Base-by-base conservation (phyloP, 2,888 invertebrate genomes). In the Melinaea marsaeus region DNA sequence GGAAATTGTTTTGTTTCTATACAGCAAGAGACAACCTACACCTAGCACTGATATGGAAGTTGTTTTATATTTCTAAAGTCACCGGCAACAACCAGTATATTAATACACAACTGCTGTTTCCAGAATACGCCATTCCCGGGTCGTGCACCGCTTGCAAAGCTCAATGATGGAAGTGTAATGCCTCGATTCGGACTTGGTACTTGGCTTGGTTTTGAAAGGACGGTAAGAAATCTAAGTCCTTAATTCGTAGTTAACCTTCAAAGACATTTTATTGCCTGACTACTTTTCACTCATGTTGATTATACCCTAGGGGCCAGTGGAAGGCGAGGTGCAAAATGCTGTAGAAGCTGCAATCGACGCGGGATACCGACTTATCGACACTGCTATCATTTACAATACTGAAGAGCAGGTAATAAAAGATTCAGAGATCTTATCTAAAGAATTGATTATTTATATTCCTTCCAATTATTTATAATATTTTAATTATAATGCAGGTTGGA, bases 351-450 rank as follows among this genome's bases (percentile, higher is more conserved):
- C 94, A 2, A 91, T 94, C 22, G 92, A 93, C 55, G 85, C 85
- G 0, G 94, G 94, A 0, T 94, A 94, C 79, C 83, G 93, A 0
- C 93, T 93, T 70, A 90, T 94, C 51, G 94, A 95, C 75, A 93
- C 93, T 61, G 94, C 94, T 0, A 84, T 83, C 74, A 84, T 91
- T 32, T 94, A 94, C 75, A 83, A 84, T 33, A 92, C 92, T 4
- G 92, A 93, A 71, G 70, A 74, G 2, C 91, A 92, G 85, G 90
- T 93, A 55, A 11, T 22, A 3, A 13, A 6, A 34, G 58, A 51
- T 9, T 9, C 22, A 22, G 22, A 22, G 22, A 22, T 22, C 22
- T 22, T 22, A 22, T 22, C 22, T 22, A 22, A 22, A 22, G 22
- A 22, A 22, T 22, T 22, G 22, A 22, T 22, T 22, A 22, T 22